Base-by-base conservation (phyloP, 2,113 vertebrate species). In the Psilopsiagon aurifrons region DNA sequence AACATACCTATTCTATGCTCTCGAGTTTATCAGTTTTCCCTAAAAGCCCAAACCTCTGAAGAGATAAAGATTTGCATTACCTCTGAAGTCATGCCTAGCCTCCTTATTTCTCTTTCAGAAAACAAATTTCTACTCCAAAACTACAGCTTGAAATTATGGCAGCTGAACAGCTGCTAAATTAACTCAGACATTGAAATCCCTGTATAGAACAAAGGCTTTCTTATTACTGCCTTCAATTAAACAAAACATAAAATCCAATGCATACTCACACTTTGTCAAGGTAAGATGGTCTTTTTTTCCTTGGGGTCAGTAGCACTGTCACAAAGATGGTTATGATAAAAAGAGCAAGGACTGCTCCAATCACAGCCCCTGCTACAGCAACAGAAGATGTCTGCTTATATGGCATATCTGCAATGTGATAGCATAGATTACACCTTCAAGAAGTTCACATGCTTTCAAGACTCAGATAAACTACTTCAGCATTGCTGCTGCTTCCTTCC, bases 301-400 rank as follows among this genome's bases (percentile, higher is more conserved):
- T 98, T 46, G 98, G 98, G 8, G 98, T 98, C 93, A 99, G 92
- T 90, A 99, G 97, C 87, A 99, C 98, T 82, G 98, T 98, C 96
- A 98, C 98, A 98, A 99, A 99, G 97, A 99, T 94, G 59, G 98
- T 97, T 78, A 99, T 99, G 96, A 99, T 98, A 98, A 99, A 99
- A 91, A 99, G 98, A 59, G 99, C 98, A 73, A 99, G 98, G 95
- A 99, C 98, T 46, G 99, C 99, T 68, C 99, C 99, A 97, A 99
- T 99, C 88, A 99, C 98, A 51, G 99, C 99, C 94, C 98, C 99
- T 62, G 98, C 99, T 95, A 99, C 98, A 8, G 98, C 98, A 96
- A 99, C 97, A 83, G 99, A 98, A 94, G 98, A 99, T 44, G 98
- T 98, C 97, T 98, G 98, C 97, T 98, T 98, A 97, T 96, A 95